Conservation (phyloP, 2,888 invertebrate genomes). For the Heteromyza rotundicornis region DNA sequence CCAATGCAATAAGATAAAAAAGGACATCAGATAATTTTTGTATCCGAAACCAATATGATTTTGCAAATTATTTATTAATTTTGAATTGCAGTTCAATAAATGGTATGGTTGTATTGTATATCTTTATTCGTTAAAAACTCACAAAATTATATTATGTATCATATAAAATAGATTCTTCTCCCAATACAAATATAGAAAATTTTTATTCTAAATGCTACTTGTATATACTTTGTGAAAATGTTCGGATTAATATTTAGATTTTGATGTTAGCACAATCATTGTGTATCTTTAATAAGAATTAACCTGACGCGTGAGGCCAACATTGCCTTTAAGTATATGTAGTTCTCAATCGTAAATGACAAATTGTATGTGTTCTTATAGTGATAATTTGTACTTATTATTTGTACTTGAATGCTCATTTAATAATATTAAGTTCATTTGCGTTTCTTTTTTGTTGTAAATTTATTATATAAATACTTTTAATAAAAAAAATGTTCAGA, state of each 20-base stretch:
- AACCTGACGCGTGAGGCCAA: background rate
- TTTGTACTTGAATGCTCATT: conserved; percentile 58
- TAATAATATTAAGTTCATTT: conserved; percentile 35
- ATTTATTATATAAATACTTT: background rate
- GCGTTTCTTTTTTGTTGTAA: background rate
- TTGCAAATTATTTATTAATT: no score
- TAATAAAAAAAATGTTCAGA: conserved; percentile 31
- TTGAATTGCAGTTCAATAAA: no score
- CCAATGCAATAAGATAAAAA: no score
- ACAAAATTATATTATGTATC: no score
- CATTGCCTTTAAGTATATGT: conserved; percentile 11
- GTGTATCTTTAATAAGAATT: background rate
- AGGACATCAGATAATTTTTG: no score
- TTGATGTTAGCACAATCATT: background rate
- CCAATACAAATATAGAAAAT: background rate
- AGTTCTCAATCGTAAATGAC: conserved; percentile 11
- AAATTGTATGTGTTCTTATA: conserved; percentile 41
- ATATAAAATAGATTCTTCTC: background rate
- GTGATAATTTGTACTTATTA: conserved; percentile 55
- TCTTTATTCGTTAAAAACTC: no score
- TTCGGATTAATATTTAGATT: background rate
- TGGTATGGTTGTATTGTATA: no score
- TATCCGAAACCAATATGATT: no score
- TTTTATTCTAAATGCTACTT: background rate
- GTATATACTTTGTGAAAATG: background rate